These are phyloP conservation scores for Zaprionus ghesquierei DNA, from an alignment of 1,140 invertebrate species.

Conservation along the genomic window DNA sequence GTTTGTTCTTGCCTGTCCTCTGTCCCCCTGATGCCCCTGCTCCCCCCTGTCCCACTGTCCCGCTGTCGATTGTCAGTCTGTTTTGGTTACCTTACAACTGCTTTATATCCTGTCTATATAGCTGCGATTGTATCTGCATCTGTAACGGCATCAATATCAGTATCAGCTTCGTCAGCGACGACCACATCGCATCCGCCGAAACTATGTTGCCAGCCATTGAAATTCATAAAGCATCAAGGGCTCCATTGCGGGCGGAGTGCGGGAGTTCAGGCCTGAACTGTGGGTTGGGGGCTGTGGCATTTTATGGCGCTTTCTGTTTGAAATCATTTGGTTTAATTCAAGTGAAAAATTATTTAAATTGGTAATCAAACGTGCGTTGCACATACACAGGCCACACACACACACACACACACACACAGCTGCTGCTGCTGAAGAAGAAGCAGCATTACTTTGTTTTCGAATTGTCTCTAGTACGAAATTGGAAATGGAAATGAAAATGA, in stretches of 20 bases:
- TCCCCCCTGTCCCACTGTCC: background rate
- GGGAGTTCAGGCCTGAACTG: background rate
- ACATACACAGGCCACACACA: conserved; percentile 24
- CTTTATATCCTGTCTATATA: conserved; percentile 13
- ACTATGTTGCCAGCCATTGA: conserved; percentile 69
- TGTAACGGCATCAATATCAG: conserved; percentile 22
- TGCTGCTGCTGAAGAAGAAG: background rate
- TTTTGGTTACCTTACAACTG: conserved; percentile 32
- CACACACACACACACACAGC: conserved; percentile 15
- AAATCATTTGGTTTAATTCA: conserved; percentile 80
- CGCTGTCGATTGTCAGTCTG: conserved; percentile 40
- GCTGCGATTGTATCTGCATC: conserved; percentile 32
- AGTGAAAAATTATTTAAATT: conserved; percentile 81
- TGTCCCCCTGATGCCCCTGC: conserved; percentile 16
- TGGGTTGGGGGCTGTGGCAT: conserved; percentile 12
- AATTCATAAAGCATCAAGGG: conserved; percentile 78
- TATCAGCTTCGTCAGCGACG: conserved; percentile 19
- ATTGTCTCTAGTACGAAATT: conserved; percentile 36
- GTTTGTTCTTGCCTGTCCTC: conserved; percentile 49
- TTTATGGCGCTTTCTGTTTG: conserved; percentile 59
- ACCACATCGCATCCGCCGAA: conserved; percentile 48
- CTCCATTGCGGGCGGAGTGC: background rate
- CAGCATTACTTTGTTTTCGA: conserved; percentile 37
- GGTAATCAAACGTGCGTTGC: conserved; percentile 70
- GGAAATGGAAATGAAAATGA: conserved; percentile 38